Percentiles rank a stretch among this genome's conserved stretches.
Conservation (phyloP, 2,888 invertebrate species). For the Arge pagana region DNA sequence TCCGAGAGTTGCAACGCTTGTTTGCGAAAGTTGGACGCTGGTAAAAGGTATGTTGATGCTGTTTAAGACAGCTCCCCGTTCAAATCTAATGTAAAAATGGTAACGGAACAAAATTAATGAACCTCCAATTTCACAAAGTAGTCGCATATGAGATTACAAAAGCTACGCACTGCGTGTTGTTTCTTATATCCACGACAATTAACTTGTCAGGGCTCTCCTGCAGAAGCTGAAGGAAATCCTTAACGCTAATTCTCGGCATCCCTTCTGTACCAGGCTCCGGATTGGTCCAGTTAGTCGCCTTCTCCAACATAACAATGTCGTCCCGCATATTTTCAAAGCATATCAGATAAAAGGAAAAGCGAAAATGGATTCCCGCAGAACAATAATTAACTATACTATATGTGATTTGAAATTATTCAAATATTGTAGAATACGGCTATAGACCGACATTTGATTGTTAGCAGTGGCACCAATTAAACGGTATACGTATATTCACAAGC, state of each 20-base stretch:
- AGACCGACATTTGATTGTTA: too few relatives aligned
- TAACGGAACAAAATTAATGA: slow-evolving; percentile 11
- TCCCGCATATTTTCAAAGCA: too few relatives aligned
- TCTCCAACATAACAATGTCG: too few relatives aligned
- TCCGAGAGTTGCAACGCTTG: slow-evolving; percentile 73
- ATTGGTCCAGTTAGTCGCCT: slow-evolving; percentile 49
- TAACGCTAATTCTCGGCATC: slow-evolving; percentile 79
- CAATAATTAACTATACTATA: slow-evolving; percentile 9
- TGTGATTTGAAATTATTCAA: slow-evolving; percentile 1
- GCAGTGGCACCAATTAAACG: too few relatives aligned
- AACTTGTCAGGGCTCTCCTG: slow-evolving; percentile 64
- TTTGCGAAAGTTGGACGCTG: slow-evolving; percentile 73
- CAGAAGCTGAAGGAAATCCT: slow-evolving; percentile 78
- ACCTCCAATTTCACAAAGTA: slow-evolving; percentile 31
- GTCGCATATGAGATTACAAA: slow-evolving; percentile 62
- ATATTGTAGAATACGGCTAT: too few relatives aligned
- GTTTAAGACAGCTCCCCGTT: slow-evolving; percentile 76
- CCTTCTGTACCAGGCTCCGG: slow-evolving; percentile 50
- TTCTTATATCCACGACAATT: slow-evolving; percentile 72
- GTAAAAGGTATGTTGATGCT: slow-evolving; percentile 90
- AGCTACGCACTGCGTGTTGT: slow-evolving; percentile 66
- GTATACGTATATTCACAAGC: neutral
- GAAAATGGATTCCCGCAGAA: too few relatives aligned
- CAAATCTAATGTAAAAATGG: too few relatives aligned
- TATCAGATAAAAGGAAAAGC: too few relatives aligned